Evolutionary conservation across 2,888 invertebrate genomes (phyloP).

Genomic region (Sphaerophoria rueppellii): DNA sequence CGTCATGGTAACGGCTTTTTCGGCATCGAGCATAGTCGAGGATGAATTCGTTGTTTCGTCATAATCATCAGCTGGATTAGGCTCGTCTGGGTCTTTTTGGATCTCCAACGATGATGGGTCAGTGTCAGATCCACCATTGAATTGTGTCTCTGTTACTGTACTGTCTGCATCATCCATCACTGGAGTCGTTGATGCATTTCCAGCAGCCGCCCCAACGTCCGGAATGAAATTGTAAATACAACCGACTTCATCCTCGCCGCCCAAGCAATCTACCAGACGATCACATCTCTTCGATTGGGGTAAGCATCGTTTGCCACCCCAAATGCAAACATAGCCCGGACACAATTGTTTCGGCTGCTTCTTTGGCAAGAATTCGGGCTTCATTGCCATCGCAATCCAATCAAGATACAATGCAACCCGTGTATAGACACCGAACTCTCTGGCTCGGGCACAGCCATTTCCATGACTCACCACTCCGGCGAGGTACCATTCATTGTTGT

Average conservation of each 20-base stretch:
- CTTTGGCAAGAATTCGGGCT: slow-evolving; percentile 80
- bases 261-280: slow-evolving; percentile 88
- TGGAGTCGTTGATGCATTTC: slow-evolving; percentile 64
- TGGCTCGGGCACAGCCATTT: slow-evolving; percentile 90
- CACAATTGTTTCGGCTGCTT: slow-evolving; percentile 85
- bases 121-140: slow-evolving; percentile 39
- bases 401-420: slow-evolving; percentile 88
- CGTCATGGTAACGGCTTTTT: slow-evolving; percentile 25
- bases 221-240: slow-evolving; percentile 83
- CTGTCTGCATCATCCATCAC: slow-evolving; percentile 24
- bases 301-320: slow-evolving; percentile 87
- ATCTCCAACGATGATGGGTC: slow-evolving; percentile 47
- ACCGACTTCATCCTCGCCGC: slow-evolving; percentile 90
- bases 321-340: slow-evolving; percentile 88
- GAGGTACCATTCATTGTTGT: slow-evolving; percentile 88
- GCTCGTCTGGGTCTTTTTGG: slow-evolving; percentile 7
- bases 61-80: slow-evolving; percentile 2
- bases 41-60: slow-evolving; percentile 12
- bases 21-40: slow-evolving; percentile 22
- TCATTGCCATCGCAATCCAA: slow-evolving; percentile 85
- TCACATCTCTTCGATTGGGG: slow-evolving; percentile 87
- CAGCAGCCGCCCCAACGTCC: slow-evolving; percentile 77
- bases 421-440: slow-evolving; percentile 92
- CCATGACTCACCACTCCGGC: slow-evolving; percentile 94
- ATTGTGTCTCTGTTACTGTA: slow-evolving; percentile 27